Evolutionary conservation across 2,888 invertebrate species (phyloP), one percentile per base, ranked within the genome.

Genomic region (Brassicogethes aeneus): DNA sequence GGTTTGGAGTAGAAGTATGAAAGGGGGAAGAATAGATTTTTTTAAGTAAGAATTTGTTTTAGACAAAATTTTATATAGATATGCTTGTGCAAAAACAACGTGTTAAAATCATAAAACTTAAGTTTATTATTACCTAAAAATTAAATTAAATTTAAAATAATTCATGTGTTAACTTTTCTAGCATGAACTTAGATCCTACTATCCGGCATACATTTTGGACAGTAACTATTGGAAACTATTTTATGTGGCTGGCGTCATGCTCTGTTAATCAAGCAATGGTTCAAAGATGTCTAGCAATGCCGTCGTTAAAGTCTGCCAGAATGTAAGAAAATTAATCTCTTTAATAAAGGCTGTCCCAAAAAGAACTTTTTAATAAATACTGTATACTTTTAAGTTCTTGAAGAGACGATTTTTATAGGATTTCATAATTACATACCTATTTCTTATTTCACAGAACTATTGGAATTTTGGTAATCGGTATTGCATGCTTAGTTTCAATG

Each of bases 181-280:
- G 88, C 57, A 81, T 83, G 72, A 77, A 84, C 59, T 69, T 74
- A 13, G 80, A 87, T 63, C 87, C 86, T 1, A 80, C 84, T 0
- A 75, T 81, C 14, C 73, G 90, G 3, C 87, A 89, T 57, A 84
- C 89, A 0, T 80, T 89, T 55, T 91, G 89, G 89, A 76, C 82
- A 1, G 79, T 83, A 1, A 74, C 79, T 0, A 70, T 84, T 38
- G 90, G 89, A 2, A 87, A 85, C 57, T 85, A 82, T 60, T 80
- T 89, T 55, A 79, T 80, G 49, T 88, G 86, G 85, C 67, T 88
- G 40, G 83, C 86, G 0, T 79, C 85, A 1, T 87, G 86, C 60
- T 84, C 85, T 1, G 84, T 86, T 10, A 89, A 89, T 64, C 90
- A 90, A 66, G 83, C 88, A 0, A 88, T 89, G 83, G 85, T 91